These are phyloP conservation scores for Chloropsis hardwickii DNA, from an alignment of 2,113 vertebrate species.

Conservation along the genomic window DNA sequence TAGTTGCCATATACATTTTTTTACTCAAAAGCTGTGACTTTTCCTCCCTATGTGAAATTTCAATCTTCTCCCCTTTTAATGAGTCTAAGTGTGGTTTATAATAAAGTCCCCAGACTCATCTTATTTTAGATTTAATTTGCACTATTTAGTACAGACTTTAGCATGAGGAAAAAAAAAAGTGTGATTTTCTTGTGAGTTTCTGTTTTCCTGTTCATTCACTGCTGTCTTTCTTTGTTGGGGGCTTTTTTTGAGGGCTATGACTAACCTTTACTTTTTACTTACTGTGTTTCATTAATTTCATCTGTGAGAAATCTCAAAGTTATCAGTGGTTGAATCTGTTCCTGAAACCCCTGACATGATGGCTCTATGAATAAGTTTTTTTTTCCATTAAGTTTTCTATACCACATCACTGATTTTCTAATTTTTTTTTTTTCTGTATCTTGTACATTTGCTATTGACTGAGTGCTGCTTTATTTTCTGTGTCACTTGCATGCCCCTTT, in stretches of 20 bases:
- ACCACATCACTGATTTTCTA: background rate
- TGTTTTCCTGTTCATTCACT: background rate
- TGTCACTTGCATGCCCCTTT: background rate
- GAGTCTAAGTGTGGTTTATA: background rate
- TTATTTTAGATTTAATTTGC: background rate
- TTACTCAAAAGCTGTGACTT: background rate
- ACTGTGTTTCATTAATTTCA: background rate
- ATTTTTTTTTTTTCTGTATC: background rate
- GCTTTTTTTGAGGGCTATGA: background rate
- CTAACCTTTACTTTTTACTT: background rate
- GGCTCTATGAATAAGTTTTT: background rate
- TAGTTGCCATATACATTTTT: background rate
- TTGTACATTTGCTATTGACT: background rate
- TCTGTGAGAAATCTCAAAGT: background rate
- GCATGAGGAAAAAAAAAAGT: background rate
- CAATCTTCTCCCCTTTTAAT: background rate
- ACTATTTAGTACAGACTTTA: background rate
- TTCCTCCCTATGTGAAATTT: background rate
- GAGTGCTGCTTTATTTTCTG: background rate
- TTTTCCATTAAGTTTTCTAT: background rate
- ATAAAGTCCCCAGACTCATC: background rate
- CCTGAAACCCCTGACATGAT: background rate
- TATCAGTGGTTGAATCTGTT: background rate
- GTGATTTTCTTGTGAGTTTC: background rate
- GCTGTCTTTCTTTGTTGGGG: no score